phyloP scores from a whole-genome alignment of 2,113 vertebrate genomes.

The Catharus bicknelli region DNA sequence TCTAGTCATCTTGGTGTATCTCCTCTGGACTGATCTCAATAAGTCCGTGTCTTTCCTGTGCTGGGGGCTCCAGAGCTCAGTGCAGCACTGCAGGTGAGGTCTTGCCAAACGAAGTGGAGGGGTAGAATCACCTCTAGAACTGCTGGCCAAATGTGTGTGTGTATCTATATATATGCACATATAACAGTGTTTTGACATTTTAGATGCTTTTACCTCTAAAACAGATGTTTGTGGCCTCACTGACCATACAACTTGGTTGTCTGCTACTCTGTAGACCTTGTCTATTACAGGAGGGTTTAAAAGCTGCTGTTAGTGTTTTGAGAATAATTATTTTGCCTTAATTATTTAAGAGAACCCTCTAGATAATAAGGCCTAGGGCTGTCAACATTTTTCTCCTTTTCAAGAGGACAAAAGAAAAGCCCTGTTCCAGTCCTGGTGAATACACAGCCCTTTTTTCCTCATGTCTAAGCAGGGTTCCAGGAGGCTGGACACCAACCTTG shows the following conservation, averaged over 20 bases:
- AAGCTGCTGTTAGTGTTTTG: neutral
- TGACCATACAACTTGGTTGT: fast-evolving
- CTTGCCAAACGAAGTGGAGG: neutral
- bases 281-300: neutral
- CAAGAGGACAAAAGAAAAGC: neutral
- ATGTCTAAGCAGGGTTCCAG: neutral
- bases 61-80: fast-evolving
- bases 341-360: neutral
- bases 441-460: neutral
- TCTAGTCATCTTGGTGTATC: neutral
- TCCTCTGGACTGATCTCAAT: neutral
- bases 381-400: neutral
- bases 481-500: neutral
- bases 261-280: neutral
- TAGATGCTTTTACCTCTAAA: neutral
- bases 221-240: neutral
- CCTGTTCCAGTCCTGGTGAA: neutral
- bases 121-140: fast-evolving
- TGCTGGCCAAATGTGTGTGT: neutral
- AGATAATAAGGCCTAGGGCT: neutral
- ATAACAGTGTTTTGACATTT: neutral
- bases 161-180: fast-evolving
- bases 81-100: neutral
- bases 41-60: no score
- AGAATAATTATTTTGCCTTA: neutral